Evolutionary conservation across 2,113 vertebrate genomes (phyloP), one percentile per base, ranked within the genome.

Genomic region (Phocoena phocoena): DNA sequence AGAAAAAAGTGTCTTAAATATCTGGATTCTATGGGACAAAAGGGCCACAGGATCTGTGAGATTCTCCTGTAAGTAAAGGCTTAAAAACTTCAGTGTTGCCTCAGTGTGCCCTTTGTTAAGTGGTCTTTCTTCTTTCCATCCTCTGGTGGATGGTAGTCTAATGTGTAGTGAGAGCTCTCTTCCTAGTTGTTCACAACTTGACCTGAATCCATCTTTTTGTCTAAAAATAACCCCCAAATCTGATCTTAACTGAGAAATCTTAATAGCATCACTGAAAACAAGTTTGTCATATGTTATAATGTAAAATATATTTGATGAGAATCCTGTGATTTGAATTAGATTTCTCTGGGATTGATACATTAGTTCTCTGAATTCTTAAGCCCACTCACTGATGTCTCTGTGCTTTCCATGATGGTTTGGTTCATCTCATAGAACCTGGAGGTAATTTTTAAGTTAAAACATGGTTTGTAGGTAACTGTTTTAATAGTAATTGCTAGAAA

Each of bases 11-110:
- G 98, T 26, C 99, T 99, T 94, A 99, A 97, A 85, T 99, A 99
- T 28, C 99, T 99, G 53, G 99, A 99, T 98, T 99, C 99, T 2
- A 98, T 99, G 98, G 99, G 99, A 86, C 99, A 99, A 96, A 99
- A 98, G 55, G 99, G 99, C 26, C 98, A 99, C 65, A 97, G 99
- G 90, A 99, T 99, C 97, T 99, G 99, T 97, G 96, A 97, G 90
- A 97, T 98, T 95, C 88, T 99, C 90, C 98, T 99, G 99, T 99
- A 98, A 99, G 99, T 99, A 97, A 63, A 31, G 58, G 41, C 41
- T 92, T 31, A 76, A 95, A 86, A 76, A 63, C 76, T 90, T 77
- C 15, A 13, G 33, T 58, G 8, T 79, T 47, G 47, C 38, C 2
- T 83, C 67, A 26, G 23, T 67, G 36, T 25, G 6, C 74, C 33